A percentile compares a stretch with the other conserved stretches of the same genome.
Evolutionary conservation across 2,888 invertebrate species (phyloP).

Genomic region (Eilema griseolum): DNA sequence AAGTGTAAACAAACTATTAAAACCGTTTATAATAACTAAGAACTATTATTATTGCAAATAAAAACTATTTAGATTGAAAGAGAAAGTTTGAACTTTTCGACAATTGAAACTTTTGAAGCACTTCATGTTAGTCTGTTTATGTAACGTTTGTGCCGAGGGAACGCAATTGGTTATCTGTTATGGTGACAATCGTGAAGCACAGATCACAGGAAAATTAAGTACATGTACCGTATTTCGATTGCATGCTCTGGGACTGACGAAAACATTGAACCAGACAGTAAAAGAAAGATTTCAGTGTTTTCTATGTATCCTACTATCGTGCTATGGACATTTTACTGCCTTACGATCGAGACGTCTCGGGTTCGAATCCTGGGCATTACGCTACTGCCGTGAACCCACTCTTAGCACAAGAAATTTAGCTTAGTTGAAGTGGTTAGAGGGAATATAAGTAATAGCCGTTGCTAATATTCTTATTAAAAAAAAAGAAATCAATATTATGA

Average conservation of each 20-base stretch:
- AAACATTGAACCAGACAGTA: neutral
- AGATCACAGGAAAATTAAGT: neutral
- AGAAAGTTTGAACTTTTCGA: constrained; percentile 31
- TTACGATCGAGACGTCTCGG: no score
- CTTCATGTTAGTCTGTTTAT: constrained; percentile 5
- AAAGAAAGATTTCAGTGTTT: neutral
- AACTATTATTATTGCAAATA: constrained; percentile 22
- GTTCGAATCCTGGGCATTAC: no score
- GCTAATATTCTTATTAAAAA: no score
- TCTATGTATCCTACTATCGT: neutral
- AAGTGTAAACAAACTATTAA: no score
- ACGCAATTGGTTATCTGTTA: constrained; percentile 7
- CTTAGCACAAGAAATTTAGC: no score
- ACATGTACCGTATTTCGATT: neutral
- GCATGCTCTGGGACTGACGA: neutral
- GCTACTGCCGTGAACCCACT: no score
- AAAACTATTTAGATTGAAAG: constrained; percentile 37
- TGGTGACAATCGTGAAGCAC: neutral
- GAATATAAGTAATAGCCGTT: no score
- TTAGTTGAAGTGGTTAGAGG: no score
- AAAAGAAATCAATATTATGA: no score
- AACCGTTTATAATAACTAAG: neutral
- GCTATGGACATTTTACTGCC: no score
- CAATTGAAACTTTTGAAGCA: constrained; percentile 27
- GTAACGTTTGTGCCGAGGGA: neutral